Evolutionary conservation across 1,140 invertebrate species (phyloP), one percentile per base, ranked within the genome.

Genomic region (Colletes gigas): DNA sequence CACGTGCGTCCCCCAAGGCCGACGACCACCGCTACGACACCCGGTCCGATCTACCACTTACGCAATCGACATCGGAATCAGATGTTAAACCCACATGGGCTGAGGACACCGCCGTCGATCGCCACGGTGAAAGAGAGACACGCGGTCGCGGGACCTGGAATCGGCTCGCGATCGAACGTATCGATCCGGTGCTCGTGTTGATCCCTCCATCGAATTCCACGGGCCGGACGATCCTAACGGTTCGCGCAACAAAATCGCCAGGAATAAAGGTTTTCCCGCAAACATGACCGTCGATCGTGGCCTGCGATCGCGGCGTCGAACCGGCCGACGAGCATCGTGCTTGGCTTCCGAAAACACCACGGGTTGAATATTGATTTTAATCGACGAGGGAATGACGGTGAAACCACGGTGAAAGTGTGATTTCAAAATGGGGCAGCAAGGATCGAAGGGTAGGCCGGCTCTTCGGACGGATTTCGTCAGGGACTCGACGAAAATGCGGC

Each of bases 401-500:
- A 78, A 74, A 5, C 8, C 15, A 74, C 41, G 78, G 52, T 85
- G 79, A 82, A 69, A 68, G 54, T 10, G 14, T 7, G 7, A 10
- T 12, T 50, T 69, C 77, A 78, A 74, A 41, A 91, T 92, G 91
- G 91, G 91, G 44, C 91, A 92, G 52, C 92, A 92, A 70, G 88
- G 91, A 74, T 93, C 92, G 41, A 93, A 92, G 88, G 89, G 88
- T 67, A 89, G 89, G 65, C 75, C 91, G 14, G 81, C 86, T 4
- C 81, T 90, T 57, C 87, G 92, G 72, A 88, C 90, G 82, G 90
- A 92, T 83, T 91, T 92, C 80, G 85, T 91, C 72, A 88, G 92
- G 52, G 91, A 90, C 82, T 92, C 92, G 57, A 75, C 87, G 67
- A 92, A 90, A 86, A 92, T 91, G 90, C 89, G 91, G 15, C 86